These are phyloP conservation scores for Drosophila anomelani DNA, from an alignment of 2,888 invertebrate species.

Conservation along the genomic window DNA sequence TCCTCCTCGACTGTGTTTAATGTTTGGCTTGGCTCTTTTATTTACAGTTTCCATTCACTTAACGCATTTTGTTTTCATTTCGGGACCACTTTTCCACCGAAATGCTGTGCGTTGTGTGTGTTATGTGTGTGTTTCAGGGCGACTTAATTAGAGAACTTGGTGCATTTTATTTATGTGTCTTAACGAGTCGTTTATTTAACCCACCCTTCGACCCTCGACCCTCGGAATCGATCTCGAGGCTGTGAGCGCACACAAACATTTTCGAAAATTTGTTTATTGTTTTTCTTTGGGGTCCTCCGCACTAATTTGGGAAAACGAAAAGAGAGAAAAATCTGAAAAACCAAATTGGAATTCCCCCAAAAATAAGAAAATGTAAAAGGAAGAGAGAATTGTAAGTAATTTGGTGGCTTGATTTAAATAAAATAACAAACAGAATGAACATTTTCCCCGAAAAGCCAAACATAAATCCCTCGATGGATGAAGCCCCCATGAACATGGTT, in stretches of 20 bases:
- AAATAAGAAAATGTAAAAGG: conserved; percentile 43
- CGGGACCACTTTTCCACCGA: conserved; percentile 32
- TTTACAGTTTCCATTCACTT: conserved; percentile 24
- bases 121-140: conserved; percentile 48
- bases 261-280: conserved; percentile 77
- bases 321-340: conserved; percentile 44
- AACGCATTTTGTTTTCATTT: conserved; percentile 34
- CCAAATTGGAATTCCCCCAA: conserved; percentile 31
- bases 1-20: conserved; percentile 3
- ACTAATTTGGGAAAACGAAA: conserved; percentile 55
- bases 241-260: conserved; percentile 59
- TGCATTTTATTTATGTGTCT: conserved; percentile 78
- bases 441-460: conserved; percentile 64
- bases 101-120: conserved; percentile 15
- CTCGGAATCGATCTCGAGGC: conserved; percentile 53
- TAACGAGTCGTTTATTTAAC: conserved; percentile 80
- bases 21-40: conserved; percentile 16
- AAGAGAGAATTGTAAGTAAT: conserved; percentile 63
- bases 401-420: conserved; percentile 77
- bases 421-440: conserved; percentile 64
- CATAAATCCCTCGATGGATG: conserved; percentile 63
- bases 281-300: conserved; percentile 69
- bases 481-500: conserved; percentile 66
- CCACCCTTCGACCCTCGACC: conserved; percentile 12
- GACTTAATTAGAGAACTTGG: conserved; percentile 79